Conservation (phyloP, 2,113 vertebrate genomes). For the Equus quagga region DNA sequence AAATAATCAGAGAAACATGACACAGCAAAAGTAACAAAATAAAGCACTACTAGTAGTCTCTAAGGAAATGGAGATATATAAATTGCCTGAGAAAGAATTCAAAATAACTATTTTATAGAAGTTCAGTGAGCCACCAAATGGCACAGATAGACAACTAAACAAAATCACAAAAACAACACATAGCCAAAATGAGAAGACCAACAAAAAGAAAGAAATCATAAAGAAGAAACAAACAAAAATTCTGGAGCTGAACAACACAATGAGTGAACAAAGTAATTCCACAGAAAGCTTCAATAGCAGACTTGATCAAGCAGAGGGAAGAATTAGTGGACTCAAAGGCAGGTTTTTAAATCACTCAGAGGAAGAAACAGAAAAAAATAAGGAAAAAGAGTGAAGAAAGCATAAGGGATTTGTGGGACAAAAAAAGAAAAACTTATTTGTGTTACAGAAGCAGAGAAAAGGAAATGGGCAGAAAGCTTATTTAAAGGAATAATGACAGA, state of each 20-base stretch:
- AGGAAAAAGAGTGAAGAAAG: too few relatives aligned
- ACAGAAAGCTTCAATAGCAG: background rate
- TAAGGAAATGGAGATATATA: background rate
- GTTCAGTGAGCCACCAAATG: background rate
- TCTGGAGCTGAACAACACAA: background rate
- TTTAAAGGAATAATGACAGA: too few relatives aligned
- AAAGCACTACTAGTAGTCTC: background rate
- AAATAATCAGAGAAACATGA: background rate
- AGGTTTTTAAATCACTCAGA: background rate
- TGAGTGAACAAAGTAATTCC: background rate
- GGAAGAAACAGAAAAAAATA: background rate
- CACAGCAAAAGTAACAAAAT: background rate
- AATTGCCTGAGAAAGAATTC: background rate
- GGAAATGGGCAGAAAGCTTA: too few relatives aligned
- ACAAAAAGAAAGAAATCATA: background rate
- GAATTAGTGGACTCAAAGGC: background rate
- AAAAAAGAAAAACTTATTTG: too few relatives aligned
- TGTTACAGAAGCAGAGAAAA: too few relatives aligned
- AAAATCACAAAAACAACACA: background rate
- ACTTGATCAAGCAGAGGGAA: background rate
- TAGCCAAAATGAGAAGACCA: background rate
- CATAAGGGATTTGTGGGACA: too few relatives aligned
- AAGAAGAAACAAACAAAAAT: background rate
- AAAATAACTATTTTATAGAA: background rate
- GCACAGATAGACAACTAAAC: background rate